Evolutionary conservation across 2,797 vertebrate genomes (phyloP), one percentile per base, ranked within the genome.

Genomic region (Xiphophorus birchmanni): DNA sequence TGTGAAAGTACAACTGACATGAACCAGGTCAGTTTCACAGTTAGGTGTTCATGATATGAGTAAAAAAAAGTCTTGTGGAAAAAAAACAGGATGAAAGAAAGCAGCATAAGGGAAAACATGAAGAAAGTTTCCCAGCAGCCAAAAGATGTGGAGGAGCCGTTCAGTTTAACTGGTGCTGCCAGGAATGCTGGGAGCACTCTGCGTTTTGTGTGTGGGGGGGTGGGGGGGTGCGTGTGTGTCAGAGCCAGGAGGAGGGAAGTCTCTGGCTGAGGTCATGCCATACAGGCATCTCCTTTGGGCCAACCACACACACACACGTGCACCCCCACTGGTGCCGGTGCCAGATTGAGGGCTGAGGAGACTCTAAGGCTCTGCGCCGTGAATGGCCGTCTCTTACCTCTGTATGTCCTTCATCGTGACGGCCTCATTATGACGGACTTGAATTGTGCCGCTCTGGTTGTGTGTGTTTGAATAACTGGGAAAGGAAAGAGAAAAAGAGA

Each of bases 221-320:
- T 84, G 76, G 56, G 84, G 84, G 87, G 4, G 37, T 37, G 37
- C 4, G 76, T 69, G 76, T 71, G 84, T 85, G 87, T 86, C 76
- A 87, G 81, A 80, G 80, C 47, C 81, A 88, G 77, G 75, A 89
- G 88, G 86, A 92, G 91, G 87, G 73, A 86, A 89, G 84, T 90
- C 87, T 90, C 85, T 89, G 0, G 44, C 80, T 93, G 93, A 93
- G 92, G 91, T 92, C 91, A 93, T 93, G 84, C 87, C 89, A 92
- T 92, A 81, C 74, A 88, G 84, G 67, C 84, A 83, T 90, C 84
- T 92, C 74, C 80, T 78, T 82, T 88, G 86, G 82, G 86, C 88
- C 93, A 87, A 88, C 86, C 17, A 82, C 84, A 86, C 82, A 80
- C 82, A 80, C 80, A 74, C 21, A 76, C 29, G 73, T 1, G 37